Percentiles rank a stretch among this genome's conserved stretches.
These are phyloP conservation scores for Schizopygopsis pylzovi DNA, from an alignment of 2,797 vertebrate genomes.

Conservation along the genomic window DNA sequence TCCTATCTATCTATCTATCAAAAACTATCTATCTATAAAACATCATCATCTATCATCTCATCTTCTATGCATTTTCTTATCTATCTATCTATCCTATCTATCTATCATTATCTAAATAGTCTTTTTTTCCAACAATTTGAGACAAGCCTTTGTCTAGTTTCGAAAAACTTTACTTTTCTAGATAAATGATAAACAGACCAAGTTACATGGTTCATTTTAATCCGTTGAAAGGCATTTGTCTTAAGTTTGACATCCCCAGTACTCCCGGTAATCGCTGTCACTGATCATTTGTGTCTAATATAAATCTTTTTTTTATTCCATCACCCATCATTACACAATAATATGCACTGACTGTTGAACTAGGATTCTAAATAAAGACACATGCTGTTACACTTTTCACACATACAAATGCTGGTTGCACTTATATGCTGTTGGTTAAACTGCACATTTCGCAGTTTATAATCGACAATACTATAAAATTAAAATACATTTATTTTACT, in stretches of 20 bases:
- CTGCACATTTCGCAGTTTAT: conserved; percentile 18
- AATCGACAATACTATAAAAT: neutral
- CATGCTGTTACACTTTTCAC: neutral
- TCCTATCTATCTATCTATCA: no score
- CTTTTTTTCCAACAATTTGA: no score
- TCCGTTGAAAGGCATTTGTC: neutral
- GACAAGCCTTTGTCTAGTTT: no score
- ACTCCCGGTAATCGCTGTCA: neutral
- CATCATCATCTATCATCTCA: no score
- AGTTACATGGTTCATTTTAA: no score
- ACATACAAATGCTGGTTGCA: neutral
- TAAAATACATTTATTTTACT: neutral
- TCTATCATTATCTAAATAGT: no score
- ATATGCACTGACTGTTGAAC: neutral
- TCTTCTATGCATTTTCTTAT: no score
- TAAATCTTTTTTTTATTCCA: neutral
- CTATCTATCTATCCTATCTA: no score
- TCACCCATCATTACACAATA: neutral
- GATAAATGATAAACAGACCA: no score
- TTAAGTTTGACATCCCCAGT: neutral
- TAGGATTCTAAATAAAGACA: neutral
- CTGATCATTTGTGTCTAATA: neutral
- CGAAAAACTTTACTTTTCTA: no score
- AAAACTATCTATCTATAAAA: no score
- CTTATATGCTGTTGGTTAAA: neutral